Percentiles rank a stretch among this genome's conserved stretches.
These are phyloP conservation scores for Polylopha cassiicola DNA, from an alignment of 2,888 invertebrate genomes.

Conservation along the genomic window DNA sequence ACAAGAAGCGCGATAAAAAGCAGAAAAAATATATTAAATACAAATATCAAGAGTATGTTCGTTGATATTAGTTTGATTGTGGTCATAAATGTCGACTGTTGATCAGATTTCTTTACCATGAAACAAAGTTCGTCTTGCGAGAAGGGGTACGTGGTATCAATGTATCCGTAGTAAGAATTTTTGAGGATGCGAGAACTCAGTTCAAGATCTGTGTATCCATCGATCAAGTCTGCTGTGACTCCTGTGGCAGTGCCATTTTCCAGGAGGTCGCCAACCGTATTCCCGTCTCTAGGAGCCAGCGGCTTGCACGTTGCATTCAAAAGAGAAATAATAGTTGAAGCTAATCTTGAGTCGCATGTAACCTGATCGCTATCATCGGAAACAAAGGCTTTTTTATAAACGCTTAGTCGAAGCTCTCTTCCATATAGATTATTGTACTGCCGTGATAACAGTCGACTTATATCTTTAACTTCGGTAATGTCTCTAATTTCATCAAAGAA, in stretches of 20 bases:
- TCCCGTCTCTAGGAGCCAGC: slow-evolving; percentile 55
- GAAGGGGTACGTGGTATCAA: slow-evolving; percentile 73
- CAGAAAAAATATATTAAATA: slow-evolving; percentile 42
- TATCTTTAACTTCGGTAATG: slow-evolving; percentile 54
- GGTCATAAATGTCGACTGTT: slow-evolving; percentile 68
- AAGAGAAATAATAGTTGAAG: slow-evolving; percentile 45
- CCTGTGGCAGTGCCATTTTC: slow-evolving; percentile 66
- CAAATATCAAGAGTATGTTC: slow-evolving; percentile 45
- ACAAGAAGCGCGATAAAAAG: slow-evolving; percentile 42
- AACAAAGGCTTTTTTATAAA: slow-evolving; percentile 53
- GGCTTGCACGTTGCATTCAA: slow-evolving; percentile 62
- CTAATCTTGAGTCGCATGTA: slow-evolving; percentile 49
- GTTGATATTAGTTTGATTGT: slow-evolving; percentile 52
- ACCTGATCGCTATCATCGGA: slow-evolving; percentile 47
- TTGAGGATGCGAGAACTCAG: slow-evolving; percentile 73
- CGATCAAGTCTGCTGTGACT: slow-evolving; percentile 60
- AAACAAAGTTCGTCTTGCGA: slow-evolving; percentile 76
- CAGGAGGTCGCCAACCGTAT: slow-evolving; percentile 60
- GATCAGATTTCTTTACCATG: slow-evolving; percentile 66
- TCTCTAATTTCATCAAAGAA: slow-evolving; percentile 60
- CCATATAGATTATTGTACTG: slow-evolving; percentile 59
- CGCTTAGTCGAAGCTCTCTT: slow-evolving; percentile 49
- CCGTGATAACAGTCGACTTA: slow-evolving; percentile 36
- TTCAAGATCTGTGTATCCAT: slow-evolving; percentile 74
- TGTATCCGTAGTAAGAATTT: slow-evolving; percentile 63